A percentile compares a stretch with the other conserved stretches of the same genome.
Evolutionary conservation across 2,113 vertebrate species (phyloP).

Genomic region (Bambusicola thoracicus): DNA sequence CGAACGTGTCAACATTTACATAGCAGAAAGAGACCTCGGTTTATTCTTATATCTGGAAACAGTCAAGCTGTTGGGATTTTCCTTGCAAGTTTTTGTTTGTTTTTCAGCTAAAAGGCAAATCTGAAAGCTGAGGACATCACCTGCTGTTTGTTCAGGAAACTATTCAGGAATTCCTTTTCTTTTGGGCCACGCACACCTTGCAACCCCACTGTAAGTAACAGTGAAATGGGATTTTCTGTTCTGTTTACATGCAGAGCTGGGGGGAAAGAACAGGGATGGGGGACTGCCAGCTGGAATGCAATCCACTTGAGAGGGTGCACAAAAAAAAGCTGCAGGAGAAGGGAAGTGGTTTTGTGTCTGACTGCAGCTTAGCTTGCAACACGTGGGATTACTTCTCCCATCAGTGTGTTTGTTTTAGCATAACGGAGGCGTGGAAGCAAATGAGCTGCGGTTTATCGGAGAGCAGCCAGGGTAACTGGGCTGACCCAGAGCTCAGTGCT

Average conservation of each 20-base stretch:
- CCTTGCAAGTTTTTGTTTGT: not conserved
- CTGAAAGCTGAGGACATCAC: not conserved
- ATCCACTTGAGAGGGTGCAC: not conserved
- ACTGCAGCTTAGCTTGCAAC: not conserved
- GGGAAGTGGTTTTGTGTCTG: not conserved
- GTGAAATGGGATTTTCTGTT: not conserved
- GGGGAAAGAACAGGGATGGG: not conserved
- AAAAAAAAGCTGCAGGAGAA: not conserved
- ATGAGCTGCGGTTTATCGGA: not conserved
- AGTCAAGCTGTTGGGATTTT: not conserved
- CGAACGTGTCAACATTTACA: not conserved
- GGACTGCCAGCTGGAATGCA: not conserved
- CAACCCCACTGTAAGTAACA: not conserved
- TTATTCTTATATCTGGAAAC: not conserved
- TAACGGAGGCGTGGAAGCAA: rapidly evolving
- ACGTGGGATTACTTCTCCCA: not conserved
- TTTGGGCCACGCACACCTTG: not conserved
- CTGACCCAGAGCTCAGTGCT: not conserved
- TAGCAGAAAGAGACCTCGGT: not conserved
- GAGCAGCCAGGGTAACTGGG: not conserved
- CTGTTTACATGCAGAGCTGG: not conserved
- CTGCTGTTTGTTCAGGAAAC: not conserved
- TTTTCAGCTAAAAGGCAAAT: not conserved
- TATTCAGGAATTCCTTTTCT: not conserved
- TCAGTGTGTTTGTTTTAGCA: not conserved